phyloP scores from a whole-genome alignment of 2,113 vertebrate genomes.

The Pitta sordida region DNA sequence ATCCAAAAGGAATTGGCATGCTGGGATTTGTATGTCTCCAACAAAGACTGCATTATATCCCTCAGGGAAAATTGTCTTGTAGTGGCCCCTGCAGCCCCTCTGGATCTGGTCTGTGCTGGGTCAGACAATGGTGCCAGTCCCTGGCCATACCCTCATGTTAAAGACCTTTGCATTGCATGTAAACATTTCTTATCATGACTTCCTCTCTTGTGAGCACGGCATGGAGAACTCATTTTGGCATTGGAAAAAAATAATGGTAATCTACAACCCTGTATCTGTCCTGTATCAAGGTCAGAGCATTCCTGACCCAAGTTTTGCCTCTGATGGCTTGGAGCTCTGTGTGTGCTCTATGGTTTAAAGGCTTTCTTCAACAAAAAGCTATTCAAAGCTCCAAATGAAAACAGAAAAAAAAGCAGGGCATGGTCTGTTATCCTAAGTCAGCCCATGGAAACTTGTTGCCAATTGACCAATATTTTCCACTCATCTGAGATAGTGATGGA shows the following conservation, averaged over 20 bases:
- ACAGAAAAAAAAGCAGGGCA: conserved; percentile 19
- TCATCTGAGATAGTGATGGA: conserved; percentile 34
- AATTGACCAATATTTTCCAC: conserved; percentile 50
- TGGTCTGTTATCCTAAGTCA: conserved; percentile 14
- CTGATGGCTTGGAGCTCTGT: not conserved
- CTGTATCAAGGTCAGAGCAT: conserved; percentile 45
- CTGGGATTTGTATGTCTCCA: not conserved
- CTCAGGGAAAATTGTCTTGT: not conserved
- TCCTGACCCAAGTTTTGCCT: conserved; percentile 28
- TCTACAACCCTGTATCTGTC: not conserved
- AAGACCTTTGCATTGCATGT: not conserved
- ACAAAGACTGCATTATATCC: not conserved
- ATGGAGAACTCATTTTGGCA: not conserved
- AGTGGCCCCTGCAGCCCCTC: not conserved
- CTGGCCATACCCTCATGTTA: not conserved
- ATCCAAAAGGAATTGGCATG: not conserved
- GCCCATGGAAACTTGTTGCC: not conserved
- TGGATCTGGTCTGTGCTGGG: not conserved
- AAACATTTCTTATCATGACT: conserved; percentile 38
- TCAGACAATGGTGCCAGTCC: not conserved
- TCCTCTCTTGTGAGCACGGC: not conserved
- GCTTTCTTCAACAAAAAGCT: conserved; percentile 13
- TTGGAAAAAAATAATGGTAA: not conserved
- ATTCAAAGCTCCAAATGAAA: conserved; percentile 3
- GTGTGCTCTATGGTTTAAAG: not conserved